Conservation (phyloP, 2,888 invertebrate genomes). For the Lysandra bellargus region DNA sequence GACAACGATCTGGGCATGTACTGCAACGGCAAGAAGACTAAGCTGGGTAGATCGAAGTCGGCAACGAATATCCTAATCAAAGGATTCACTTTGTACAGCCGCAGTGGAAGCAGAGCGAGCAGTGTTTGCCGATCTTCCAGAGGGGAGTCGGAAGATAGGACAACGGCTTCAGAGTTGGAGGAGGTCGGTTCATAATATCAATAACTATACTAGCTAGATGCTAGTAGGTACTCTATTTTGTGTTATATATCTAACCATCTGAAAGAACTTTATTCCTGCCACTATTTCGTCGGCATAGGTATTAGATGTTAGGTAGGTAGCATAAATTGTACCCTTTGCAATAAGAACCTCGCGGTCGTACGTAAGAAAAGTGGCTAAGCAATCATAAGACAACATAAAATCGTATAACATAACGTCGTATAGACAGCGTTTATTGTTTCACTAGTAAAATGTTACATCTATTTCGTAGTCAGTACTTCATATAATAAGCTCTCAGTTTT, state of each 20-base stretch:
- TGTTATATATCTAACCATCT: neutral
- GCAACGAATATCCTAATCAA: constrained; percentile 91
- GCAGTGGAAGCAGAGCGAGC: constrained; percentile 78
- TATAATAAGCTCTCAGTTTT: neutral
- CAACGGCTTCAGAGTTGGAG: constrained; percentile 83
- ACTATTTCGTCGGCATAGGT: neutral
- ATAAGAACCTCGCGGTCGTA: too few relatives aligned
- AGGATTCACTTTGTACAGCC: constrained; percentile 86
- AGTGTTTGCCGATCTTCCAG: constrained; percentile 75
- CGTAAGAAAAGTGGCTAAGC: too few relatives aligned
- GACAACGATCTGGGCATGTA: constrained; percentile 66
- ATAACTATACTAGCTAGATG: constrained; percentile 36
- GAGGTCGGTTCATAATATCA: constrained; percentile 71
- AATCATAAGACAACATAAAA: too few relatives aligned
- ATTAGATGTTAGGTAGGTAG: too few relatives aligned
- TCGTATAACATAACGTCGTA: too few relatives aligned
- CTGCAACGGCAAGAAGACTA: constrained; percentile 59
- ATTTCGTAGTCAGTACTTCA: neutral
- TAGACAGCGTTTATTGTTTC: too few relatives aligned
- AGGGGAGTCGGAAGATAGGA: constrained; percentile 83
- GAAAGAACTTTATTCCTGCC: neutral
- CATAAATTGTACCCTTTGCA: too few relatives aligned
- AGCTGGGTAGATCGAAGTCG: constrained; percentile 84
- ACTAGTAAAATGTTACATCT: neutral
- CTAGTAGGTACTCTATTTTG: too few relatives aligned